A percentile compares a stretch with the other conserved stretches of the same genome.
These are phyloP conservation scores for Drosophila nigricruria DNA, from an alignment of 2,888 invertebrate species.

Conservation along the genomic window DNA sequence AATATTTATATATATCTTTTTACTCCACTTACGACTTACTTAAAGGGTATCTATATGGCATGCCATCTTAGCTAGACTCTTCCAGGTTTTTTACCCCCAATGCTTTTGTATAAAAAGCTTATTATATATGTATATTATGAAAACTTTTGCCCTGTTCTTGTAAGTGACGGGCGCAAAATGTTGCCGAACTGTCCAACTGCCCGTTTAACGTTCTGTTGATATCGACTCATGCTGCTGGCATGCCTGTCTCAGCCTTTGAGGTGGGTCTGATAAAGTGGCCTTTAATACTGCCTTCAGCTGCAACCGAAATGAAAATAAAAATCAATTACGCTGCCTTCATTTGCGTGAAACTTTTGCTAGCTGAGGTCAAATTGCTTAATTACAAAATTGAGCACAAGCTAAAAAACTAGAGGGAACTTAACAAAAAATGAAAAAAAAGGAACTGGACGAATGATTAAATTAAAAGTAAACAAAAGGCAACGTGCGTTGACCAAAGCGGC, in stretches of 20 bases:
- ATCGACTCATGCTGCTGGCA: constrained; percentile 49
- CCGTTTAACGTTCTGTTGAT: constrained; percentile 37
- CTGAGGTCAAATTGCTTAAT: constrained; percentile 83
- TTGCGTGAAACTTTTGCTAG: constrained; percentile 69
- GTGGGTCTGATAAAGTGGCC: constrained; percentile 36
- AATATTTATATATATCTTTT: too few relatives aligned
- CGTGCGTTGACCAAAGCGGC: constrained; percentile 75
- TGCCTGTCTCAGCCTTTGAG: constrained; percentile 36
- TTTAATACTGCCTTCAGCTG: constrained; percentile 10
- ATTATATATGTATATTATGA: constrained; percentile 51
- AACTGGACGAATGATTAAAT: constrained; percentile 67
- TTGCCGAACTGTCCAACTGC: constrained; percentile 38
- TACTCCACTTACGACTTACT: neutral
- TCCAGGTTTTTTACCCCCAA: neutral
- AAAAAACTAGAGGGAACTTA: constrained; percentile 52
- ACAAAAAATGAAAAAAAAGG: constrained; percentile 1
- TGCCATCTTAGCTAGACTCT: neutral
- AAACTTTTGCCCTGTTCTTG: constrained; percentile 54
- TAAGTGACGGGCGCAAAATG: constrained; percentile 19
- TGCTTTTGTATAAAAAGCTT: constrained; percentile 18
- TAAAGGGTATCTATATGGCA: neutral
- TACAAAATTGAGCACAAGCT: constrained; percentile 79
- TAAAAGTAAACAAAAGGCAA: constrained; percentile 80
- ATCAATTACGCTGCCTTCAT: constrained; percentile 74
- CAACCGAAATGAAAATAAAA: constrained; percentile 17